These are phyloP conservation scores for Podilymbus podiceps DNA, from an alignment of 2,113 vertebrate species.

Conservation along the genomic window DNA sequence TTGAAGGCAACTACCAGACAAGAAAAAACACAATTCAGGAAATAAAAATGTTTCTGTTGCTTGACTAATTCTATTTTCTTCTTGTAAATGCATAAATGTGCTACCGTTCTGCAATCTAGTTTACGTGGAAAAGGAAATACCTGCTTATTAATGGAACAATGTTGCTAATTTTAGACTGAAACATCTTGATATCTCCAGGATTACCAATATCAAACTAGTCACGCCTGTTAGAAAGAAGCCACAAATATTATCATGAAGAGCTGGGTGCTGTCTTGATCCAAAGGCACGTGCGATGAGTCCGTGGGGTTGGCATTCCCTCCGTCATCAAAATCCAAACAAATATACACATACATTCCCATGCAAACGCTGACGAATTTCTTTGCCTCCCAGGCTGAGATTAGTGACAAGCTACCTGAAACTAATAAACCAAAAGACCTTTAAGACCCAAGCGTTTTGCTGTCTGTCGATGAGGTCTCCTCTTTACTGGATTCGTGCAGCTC, in stretches of 20 bases:
- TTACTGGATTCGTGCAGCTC: neutral
- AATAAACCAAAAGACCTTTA: neutral
- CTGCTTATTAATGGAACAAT: neutral
- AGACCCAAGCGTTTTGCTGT: neutral
- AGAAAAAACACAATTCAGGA: neutral
- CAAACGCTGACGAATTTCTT: neutral
- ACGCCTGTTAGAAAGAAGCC: neutral
- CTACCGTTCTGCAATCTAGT: neutral
- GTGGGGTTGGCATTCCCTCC: neutral
- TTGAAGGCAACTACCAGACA: slow-evolving; percentile 23
- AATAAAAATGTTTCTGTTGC: neutral
- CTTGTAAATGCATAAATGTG: neutral
- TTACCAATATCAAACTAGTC: neutral
- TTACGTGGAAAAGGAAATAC: neutral
- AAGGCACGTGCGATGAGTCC: accelerated
- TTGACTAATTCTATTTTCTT: neutral
- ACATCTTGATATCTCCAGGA: neutral
- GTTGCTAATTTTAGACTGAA: neutral
- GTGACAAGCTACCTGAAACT: neutral
- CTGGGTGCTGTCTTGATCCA: neutral
- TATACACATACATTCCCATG: neutral
- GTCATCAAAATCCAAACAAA: neutral
- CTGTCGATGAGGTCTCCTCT: neutral
- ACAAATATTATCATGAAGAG: neutral
- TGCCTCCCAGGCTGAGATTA: neutral